These are phyloP conservation scores for Lagopus leucura DNA, from an alignment of 2,113 vertebrate species.

Conservation along the genomic window DNA sequence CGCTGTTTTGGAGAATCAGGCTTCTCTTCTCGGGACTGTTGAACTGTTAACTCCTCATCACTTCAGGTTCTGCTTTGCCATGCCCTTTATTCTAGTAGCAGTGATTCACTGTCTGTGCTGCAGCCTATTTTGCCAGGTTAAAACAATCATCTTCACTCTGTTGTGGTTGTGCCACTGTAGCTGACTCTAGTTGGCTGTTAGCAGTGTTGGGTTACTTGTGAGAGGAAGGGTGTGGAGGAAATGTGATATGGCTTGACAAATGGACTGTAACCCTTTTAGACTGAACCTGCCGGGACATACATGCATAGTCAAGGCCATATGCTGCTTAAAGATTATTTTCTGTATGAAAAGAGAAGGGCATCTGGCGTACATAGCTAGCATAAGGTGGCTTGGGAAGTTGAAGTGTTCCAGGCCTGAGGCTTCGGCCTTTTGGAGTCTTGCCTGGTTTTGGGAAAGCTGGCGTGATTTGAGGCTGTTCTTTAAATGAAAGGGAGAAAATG, in stretches of 20 bases:
- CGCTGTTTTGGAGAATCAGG: not conserved
- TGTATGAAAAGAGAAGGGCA: constrained; percentile 50
- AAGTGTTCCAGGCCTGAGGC: not conserved
- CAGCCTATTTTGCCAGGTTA: not conserved
- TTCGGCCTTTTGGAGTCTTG: not conserved
- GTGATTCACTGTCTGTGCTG: rapidly evolving
- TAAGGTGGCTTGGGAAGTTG: not conserved
- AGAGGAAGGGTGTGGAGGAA: constrained; percentile 78
- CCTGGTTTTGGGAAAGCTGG: not conserved
- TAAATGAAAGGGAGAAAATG: not conserved
- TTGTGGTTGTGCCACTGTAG: not conserved
- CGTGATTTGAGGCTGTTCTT: not conserved
- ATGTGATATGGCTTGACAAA: constrained; percentile 73
- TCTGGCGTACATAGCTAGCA: constrained; percentile 15
- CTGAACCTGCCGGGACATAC: constrained; percentile 51
- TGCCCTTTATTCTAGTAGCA: not conserved
- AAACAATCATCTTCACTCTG: not conserved
- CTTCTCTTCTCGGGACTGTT: not conserved
- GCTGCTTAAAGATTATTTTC: constrained; percentile 56
- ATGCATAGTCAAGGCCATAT: constrained; percentile 53
- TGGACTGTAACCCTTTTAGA: constrained; percentile 63
- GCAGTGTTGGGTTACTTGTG: constrained; percentile 39
- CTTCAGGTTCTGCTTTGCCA: constrained; percentile 26
- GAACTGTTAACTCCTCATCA: not conserved
- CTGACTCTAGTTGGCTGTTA: not conserved